A percentile compares a stretch with the other conserved stretches of the same genome.
Conservation (phyloP, 1,140 invertebrate genomes). For the Eueides isabella region DNA sequence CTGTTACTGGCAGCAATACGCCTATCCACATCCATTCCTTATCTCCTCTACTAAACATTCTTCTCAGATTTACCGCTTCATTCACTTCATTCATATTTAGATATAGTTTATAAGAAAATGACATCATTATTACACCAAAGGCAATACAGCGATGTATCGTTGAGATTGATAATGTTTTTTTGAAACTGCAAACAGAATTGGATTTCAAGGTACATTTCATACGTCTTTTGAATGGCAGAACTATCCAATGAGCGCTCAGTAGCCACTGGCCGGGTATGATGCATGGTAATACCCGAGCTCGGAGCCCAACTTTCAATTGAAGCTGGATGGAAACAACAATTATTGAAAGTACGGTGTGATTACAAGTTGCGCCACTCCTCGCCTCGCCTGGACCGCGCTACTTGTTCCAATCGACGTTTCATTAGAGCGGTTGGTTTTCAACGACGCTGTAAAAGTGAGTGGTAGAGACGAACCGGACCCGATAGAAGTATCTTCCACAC, state of each 20-base stretch:
- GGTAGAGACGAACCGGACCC: neutral
- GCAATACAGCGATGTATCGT: too few relatives aligned
- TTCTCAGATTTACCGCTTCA: too few relatives aligned
- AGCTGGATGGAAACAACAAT: constrained; percentile 23
- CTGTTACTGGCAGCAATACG: too few relatives aligned
- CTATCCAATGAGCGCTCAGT: constrained; percentile 5
- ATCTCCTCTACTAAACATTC: too few relatives aligned
- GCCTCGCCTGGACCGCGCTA: neutral
- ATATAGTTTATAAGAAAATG: too few relatives aligned
- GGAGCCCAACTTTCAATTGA: constrained; percentile 15
- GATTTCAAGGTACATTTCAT: neutral
- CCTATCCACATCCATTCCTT: too few relatives aligned
- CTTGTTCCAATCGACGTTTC: neutral
- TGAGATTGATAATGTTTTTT: neutral
- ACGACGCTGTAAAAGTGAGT: neutral
- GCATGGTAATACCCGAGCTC: constrained; percentile 18
- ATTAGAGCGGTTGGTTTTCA: neutral
- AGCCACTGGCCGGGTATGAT: neutral
- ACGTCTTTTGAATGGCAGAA: neutral
- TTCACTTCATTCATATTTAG: too few relatives aligned
- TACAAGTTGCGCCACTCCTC: neutral
- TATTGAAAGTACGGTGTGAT: constrained; percentile 8
- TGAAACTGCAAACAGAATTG: neutral
- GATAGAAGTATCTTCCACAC: neutral
- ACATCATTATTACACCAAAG: too few relatives aligned